phyloP scores from a whole-genome alignment of 2,888 invertebrate species.

The Mythimna pallens region DNA sequence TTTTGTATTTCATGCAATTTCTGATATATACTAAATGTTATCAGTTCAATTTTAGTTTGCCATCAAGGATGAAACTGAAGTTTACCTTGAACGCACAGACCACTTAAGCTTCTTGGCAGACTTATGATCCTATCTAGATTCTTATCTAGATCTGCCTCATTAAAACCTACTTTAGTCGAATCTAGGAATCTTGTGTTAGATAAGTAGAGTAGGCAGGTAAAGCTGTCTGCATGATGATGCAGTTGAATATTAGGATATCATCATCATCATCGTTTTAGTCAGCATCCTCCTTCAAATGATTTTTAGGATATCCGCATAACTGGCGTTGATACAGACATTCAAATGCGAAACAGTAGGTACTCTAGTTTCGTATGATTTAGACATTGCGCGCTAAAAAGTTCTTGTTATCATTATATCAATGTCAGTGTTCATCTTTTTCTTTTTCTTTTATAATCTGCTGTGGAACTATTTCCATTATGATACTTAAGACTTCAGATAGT shows the following conservation, averaged over 20 bases:
- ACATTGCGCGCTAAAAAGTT: too few species aligned
- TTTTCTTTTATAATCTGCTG: too few species aligned
- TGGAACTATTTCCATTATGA: too few species aligned
- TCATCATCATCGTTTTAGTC: neutral
- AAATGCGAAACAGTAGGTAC: neutral
- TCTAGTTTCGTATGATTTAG: neutral
- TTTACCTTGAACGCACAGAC: constrained; percentile 26
- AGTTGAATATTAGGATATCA: neutral
- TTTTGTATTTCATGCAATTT: too few species aligned
- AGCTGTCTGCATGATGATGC: neutral
- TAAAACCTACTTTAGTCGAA: constrained; percentile 20
- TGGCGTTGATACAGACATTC: neutral
- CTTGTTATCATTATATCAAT: too few species aligned
- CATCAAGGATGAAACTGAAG: constrained; percentile 6
- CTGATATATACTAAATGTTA: neutral
- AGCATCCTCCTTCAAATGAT: neutral
- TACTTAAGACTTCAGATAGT: too few species aligned
- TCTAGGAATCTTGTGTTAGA: constrained; percentile 23
- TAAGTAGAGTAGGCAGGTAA: constrained; percentile 22
- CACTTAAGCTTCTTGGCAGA: constrained; percentile 14
- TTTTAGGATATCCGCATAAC: neutral
- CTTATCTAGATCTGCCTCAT: constrained; percentile 12
- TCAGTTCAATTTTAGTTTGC: neutral
- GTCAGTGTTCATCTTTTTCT: too few species aligned
- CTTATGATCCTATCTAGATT: constrained; percentile 9